Percentiles rank a stretch among this genome's conserved stretches.
Evolutionary conservation across 1,140 invertebrate genomes (phyloP).

Genomic region (Chymomyza costata): DNA sequence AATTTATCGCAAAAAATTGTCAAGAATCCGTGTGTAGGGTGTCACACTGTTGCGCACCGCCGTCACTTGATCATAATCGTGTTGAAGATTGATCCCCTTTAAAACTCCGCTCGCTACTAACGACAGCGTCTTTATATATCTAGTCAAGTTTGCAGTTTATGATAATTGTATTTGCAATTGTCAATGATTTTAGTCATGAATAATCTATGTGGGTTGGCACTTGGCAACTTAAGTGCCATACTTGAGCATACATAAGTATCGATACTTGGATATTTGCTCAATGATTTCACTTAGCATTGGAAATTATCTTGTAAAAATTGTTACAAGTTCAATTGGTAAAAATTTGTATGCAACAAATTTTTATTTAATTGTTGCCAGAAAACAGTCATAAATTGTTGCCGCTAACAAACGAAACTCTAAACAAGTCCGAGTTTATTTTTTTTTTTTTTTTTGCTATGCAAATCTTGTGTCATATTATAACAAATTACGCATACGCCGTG

Average conservation of each 20-base stretch:
- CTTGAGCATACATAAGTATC: no score
- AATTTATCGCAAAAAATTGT: no score
- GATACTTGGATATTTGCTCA: no score
- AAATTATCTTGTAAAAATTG: conserved; percentile 19
- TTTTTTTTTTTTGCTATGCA: conserved; percentile 11
- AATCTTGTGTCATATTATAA: no score
- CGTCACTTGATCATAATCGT: no score
- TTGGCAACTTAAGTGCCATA: no score
- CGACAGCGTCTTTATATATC: no score
- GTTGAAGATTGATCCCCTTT: no score
- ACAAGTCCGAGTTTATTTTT: background rate
- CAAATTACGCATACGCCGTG: conserved; percentile 60
- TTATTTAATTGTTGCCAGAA: conserved; percentile 20
- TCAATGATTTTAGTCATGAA: conserved; percentile 38
- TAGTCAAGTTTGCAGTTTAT: no score
- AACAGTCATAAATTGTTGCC: conserved; percentile 42
- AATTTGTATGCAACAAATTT: conserved; percentile 2
- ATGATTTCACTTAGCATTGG: conserved; percentile 33
- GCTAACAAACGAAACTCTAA: conserved; percentile 16
- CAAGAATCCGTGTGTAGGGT: no score
- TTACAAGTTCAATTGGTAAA: conserved; percentile 14
- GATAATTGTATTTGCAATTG: conserved; percentile 14
- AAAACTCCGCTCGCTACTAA: no score
- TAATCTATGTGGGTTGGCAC: conserved; percentile 21
- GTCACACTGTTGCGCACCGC: no score